Percentiles rank a stretch among this genome's conserved stretches.
Evolutionary conservation across 2,888 invertebrate species (phyloP).

Genomic region (Chloromyia formosa): DNA sequence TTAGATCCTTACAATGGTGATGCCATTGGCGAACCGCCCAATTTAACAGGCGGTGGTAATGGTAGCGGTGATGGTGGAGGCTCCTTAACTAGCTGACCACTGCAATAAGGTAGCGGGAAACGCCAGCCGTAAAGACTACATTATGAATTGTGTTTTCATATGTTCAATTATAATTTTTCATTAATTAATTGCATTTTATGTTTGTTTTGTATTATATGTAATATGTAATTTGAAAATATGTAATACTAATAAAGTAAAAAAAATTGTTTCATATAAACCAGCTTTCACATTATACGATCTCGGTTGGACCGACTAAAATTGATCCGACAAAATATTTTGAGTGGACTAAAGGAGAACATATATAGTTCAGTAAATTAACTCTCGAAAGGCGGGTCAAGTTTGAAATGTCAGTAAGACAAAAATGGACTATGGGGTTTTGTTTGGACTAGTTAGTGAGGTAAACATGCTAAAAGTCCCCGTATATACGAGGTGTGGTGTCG

Average conservation of each 20-base stretch:
- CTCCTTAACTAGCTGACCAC: constrained; percentile 77
- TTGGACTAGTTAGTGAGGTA: too few species aligned
- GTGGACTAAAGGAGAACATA: too few species aligned
- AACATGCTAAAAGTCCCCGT: too few species aligned
- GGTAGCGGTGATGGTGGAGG: constrained; percentile 82
- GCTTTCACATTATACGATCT: too few species aligned
- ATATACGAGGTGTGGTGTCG: too few species aligned
- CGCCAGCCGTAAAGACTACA: constrained; percentile 94
- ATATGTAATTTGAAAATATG: constrained; percentile 15
- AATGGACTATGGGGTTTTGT: too few species aligned
- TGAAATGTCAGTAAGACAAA: too few species aligned
- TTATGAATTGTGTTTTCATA: constrained; percentile 55
- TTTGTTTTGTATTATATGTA: constrained; percentile 11
- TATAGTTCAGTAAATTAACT: too few species aligned
- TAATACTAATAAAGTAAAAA: constrained; percentile 44
- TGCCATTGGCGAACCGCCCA: constrained; percentile 74
- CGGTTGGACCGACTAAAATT: too few species aligned
- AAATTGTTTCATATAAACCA: too few species aligned
- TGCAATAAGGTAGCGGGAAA: constrained; percentile 96
- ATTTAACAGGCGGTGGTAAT: constrained; percentile 80
- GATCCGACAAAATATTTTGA: too few species aligned
- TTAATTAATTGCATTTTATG: constrained; percentile 19
- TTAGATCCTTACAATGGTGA: constrained; percentile 72
- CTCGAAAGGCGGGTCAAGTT: too few species aligned
- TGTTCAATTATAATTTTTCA: constrained; percentile 32